A percentile compares a stretch with the other conserved stretches of the same genome.
These are phyloP conservation scores for Thaleichthys pacificus DNA, from an alignment of 2,797 vertebrate genomes.

Conservation along the genomic window DNA sequence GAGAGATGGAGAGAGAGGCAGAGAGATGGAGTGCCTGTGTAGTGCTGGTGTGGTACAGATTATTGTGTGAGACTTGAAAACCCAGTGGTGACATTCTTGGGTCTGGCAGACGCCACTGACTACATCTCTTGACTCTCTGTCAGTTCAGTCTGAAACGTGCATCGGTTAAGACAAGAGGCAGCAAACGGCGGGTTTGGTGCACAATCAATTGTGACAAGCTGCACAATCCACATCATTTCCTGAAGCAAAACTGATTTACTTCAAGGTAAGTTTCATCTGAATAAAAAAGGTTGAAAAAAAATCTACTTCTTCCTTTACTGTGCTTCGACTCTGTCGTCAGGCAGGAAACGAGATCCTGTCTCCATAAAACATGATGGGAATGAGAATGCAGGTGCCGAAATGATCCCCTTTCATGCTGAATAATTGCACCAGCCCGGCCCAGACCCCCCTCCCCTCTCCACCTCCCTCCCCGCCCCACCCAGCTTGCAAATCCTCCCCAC, in stretches of 20 bases:
- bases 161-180: background rate
- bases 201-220: background rate
- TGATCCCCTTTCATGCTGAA: slow-evolving; percentile 90
- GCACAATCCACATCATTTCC: background rate
- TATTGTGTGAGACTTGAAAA: too few species aligned
- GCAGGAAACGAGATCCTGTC: slow-evolving; percentile 58
- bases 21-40: too few species aligned
- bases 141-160: background rate
- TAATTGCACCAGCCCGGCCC: slow-evolving; percentile 92
- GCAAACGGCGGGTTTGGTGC: background rate
- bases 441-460: slow-evolving; percentile 24
- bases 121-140: too few species aligned
- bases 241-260: slow-evolving; percentile 1
- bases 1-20: too few species aligned
- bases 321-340: background rate
- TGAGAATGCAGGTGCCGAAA: slow-evolving; percentile 90
- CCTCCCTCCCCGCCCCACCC: background rate
- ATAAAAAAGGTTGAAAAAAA: background rate
- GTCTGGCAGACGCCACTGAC: too few species aligned
- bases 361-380: slow-evolving; percentile 84
- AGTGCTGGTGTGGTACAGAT: too few species aligned
- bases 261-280: background rate
- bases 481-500: slow-evolving; percentile 88
- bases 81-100: too few species aligned
- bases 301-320: background rate